These are phyloP conservation scores for Omphaloscelis lunosa DNA, from an alignment of 2,888 invertebrate genomes.

Conservation along the genomic window DNA sequence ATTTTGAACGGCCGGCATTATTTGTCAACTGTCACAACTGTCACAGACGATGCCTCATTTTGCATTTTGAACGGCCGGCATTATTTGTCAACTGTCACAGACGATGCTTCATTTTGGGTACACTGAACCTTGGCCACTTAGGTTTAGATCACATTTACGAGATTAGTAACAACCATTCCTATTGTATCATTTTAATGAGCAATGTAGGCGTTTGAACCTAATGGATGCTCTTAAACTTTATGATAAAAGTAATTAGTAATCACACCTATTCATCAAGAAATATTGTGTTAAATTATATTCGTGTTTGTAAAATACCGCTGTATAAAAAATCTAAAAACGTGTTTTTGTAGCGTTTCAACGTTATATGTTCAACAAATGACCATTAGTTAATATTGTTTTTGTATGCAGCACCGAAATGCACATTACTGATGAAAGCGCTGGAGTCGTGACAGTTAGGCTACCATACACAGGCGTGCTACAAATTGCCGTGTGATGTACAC, in stretches of 20 bases:
- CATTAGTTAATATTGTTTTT: conserved; percentile 56
- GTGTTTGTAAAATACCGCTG: neutral
- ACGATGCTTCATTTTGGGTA: neutral
- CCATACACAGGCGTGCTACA: conserved; percentile 49
- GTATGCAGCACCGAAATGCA: conserved; percentile 65
- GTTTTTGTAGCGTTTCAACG: conserved; percentile 15
- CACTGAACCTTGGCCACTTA: neutral
- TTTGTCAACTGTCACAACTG: neutral
- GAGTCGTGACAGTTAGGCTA: conserved; percentile 55
- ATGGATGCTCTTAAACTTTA: conserved; percentile 24
- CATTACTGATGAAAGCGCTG: conserved; percentile 67
- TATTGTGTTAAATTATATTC: neutral
- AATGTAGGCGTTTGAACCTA: conserved; percentile 12
- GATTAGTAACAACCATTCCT: conserved; percentile 12
- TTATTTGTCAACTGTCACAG: neutral
- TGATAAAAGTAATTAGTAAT: conserved; percentile 14
- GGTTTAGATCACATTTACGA: neutral
- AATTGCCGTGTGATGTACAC: conserved; percentile 55
- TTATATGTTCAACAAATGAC: conserved; percentile 47
- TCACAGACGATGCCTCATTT: neutral
- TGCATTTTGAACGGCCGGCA: neutral
- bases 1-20: neutral
- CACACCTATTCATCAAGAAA: conserved; percentile 1
- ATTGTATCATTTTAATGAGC: conserved; percentile 19
- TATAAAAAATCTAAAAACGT: conserved; percentile 1